Evolutionary conservation across 2,888 invertebrate species (phyloP), one percentile per base, ranked within the genome.

Genomic region (Pyrgus malvae): DNA sequence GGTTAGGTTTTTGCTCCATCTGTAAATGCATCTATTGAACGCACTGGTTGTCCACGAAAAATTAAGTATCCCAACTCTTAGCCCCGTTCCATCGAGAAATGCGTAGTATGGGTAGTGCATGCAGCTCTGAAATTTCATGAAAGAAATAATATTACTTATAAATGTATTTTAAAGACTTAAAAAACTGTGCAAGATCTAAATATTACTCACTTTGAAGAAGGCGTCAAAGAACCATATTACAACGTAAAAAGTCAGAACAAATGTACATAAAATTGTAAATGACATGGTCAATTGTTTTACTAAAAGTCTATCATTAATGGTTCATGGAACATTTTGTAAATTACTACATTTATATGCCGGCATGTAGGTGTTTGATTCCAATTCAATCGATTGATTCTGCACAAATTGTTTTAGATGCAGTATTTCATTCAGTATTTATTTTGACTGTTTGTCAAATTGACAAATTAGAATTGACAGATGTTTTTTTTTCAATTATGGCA

Each of bases 21-120:
- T 92, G 58, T 94, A 92, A 25, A 97, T 90, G 49, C 91, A 90
- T 61, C 96, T 91, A 78, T 97, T 97, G 65, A 96, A 94, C 3
- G 93, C 93, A 14, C 93, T 93, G 0, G 96, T 96, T 59, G 93
- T 94, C 96, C 96, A 96, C 63, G 93, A 92, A 50, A 97, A 85
- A 55, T 93, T 92, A 41, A 97, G 89, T 54, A 95, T 91, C 59
- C 94, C 92, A 25, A 97, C 88, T 70, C 93, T 93, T 8, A 97
- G 69, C 2, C 97, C 97, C 1, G 94, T 94, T 53, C 94, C 95
- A 73, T 94, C 93, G 57, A 96, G 75, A 70, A 96, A 94, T 62
- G 93, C 93, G 62, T 94, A 91, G 74, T 97, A 97, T 0, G 96
- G 96, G 73, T 95, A 94, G 75, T 95, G 95, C 83, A 95, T 94